Base-by-base conservation (phyloP, 2,797 vertebrate species). In the Xerus rutilus region DNA sequence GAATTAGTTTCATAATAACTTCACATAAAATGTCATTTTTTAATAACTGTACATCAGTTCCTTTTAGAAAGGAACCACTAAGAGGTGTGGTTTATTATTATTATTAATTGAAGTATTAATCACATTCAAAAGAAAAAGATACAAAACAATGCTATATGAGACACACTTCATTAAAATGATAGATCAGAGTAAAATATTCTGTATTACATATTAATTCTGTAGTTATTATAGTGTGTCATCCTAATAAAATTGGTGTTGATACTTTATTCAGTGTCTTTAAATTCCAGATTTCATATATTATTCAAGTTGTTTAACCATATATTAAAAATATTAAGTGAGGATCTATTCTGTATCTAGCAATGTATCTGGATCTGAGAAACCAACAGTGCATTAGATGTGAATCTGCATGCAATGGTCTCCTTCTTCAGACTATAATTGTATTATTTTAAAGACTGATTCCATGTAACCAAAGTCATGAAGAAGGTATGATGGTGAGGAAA, bases 101-200 rank as follows among this genome's bases (percentile, higher is more conserved):
- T 65, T 90, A 81, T 28, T 67, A 91, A 54, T 30, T 65, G 21
- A 89, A 93, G 96, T 39, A 57, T 84, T 94, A 92, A 77, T 88
- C 64, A 91, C 30, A 91, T 13, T 23, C 76, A 89, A 57, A 76
- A 77, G 28, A 91, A 76, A 73, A 86, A 49, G 35, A 25, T 35
- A 86, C 12, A 79, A 84, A 95, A 86, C 73, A 90, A 67, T 72
- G 67, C 76, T 69, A 62, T 49, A 62, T 43, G 54, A 93, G 15
- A 83, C 49, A 90, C 8, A 90, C 90, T 92, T 93, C 70, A 93
- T 83, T 96, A 95, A 95, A 93, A 92, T 69, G n/a, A 95, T 62
- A 79, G 23, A 86, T 81, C 45, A 23, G 15, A 72, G 86, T 78
- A 95, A 91, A 85, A 69, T 93, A 65, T 81, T 77, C 69, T 92